Conservation (phyloP, 2,113 vertebrate species). For the Piliocolobus tephrosceles region DNA sequence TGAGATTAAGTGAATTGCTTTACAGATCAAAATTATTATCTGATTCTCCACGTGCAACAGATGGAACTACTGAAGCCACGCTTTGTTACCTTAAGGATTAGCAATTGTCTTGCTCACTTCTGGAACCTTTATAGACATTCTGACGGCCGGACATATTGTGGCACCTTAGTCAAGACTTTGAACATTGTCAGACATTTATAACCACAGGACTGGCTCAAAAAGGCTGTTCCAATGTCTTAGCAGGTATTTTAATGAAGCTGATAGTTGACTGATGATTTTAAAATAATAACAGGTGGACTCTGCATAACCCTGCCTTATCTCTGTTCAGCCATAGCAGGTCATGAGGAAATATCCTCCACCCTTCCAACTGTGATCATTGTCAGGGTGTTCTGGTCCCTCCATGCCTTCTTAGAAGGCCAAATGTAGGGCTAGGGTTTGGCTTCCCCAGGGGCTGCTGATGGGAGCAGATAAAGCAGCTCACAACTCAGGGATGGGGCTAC, state of each 20-base stretch:
- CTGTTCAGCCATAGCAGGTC: not conserved
- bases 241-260: not conserved
- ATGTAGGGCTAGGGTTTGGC: not conserved
- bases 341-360: no score
- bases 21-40: conserved; percentile 26
- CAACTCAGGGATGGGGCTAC: not conserved
- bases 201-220: not conserved
- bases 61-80: not conserved
- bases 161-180: not conserved
- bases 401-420: not conserved
- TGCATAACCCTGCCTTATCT: no score
- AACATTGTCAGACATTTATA: not conserved
- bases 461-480: not conserved
- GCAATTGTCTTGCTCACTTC: not conserved
- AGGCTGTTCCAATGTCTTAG: not conserved
- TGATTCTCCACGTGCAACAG: conserved; percentile 18
- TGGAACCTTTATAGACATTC: rapidly evolving
- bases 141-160: not conserved
- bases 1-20: not conserved
- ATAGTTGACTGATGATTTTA: not conserved
- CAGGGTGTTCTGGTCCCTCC: not conserved
- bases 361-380: not conserved
- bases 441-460: not conserved
- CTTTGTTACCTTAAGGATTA: not conserved
- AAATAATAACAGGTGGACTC: not conserved